phyloP scores from a whole-genome alignment of 2,888 invertebrate species.

The Ptychoptera contaminata region DNA sequence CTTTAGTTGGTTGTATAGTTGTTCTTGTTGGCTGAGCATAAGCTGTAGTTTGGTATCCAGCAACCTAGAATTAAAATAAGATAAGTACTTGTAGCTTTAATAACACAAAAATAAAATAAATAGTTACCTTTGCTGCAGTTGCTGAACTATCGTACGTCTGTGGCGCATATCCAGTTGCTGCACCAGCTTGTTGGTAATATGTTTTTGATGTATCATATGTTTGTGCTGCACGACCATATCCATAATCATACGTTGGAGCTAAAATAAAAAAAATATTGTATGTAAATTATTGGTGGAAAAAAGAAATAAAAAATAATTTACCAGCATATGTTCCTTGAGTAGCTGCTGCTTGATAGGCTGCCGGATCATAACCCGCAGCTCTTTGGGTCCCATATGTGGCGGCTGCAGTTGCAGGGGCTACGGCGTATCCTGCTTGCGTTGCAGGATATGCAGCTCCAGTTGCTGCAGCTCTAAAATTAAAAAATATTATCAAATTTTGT shows the following conservation, averaged over 20 bases:
- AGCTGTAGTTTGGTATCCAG: constrained; percentile 20
- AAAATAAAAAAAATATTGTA: constrained; percentile 6
- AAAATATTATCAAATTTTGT: not conserved
- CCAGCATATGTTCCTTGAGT: constrained; percentile 53
- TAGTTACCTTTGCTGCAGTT: constrained; percentile 22
- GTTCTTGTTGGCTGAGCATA: constrained; percentile 48
- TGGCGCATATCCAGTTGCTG: constrained; percentile 32
- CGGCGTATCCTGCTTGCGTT: constrained; percentile 71
- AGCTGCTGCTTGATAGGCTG: constrained; percentile 68
- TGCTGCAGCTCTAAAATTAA: constrained; percentile 42
- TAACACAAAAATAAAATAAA: not conserved
- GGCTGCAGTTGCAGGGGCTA: constrained; percentile 66
- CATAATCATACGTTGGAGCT: constrained; percentile 46
- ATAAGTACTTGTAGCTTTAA: not conserved
- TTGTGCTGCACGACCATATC: constrained; percentile 48
- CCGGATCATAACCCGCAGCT: constrained; percentile 59
- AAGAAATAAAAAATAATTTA: constrained; percentile 15
- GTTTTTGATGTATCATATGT: constrained; percentile 72
- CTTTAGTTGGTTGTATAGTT: constrained; percentile 42
- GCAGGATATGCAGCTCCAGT: constrained; percentile 71
- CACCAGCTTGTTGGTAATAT: constrained; percentile 64
- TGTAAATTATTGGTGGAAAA: not conserved
- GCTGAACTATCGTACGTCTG: constrained; percentile 31
- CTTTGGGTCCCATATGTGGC: constrained; percentile 74
- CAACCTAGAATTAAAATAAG: constrained; percentile 2